phyloP scores from a whole-genome alignment of 2,888 invertebrate genomes.

The Dynastes grantii region DNA sequence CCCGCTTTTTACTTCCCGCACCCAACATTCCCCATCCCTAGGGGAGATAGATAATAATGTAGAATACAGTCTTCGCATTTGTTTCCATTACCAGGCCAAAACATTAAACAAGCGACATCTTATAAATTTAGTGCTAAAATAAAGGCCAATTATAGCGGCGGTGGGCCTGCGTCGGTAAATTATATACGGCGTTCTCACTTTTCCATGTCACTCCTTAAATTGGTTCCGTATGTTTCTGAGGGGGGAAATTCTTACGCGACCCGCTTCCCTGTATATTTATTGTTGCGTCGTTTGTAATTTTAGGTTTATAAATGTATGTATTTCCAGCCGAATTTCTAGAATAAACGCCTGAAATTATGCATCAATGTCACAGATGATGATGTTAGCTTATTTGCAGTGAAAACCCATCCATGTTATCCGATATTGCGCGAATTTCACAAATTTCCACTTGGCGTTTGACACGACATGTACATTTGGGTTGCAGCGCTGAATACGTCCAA shows the following conservation, averaged over 20 bases:
- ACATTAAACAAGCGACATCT: conserved; percentile 58
- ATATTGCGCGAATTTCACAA: neutral
- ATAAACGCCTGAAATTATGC: neutral
- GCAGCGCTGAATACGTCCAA: no score
- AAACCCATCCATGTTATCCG: neutral
- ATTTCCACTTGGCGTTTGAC: no score
- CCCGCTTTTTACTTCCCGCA: conserved; percentile 13
- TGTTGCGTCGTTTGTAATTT: conserved; percentile 35
- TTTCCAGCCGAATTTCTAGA: neutral
- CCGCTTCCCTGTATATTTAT: conserved; percentile 24
- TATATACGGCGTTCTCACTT: conserved; percentile 49
- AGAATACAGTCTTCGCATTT: conserved; percentile 54
- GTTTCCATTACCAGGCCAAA: conserved; percentile 59
- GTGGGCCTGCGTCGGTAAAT: conserved; percentile 48
- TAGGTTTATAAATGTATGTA: conserved; percentile 13
- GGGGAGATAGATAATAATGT: conserved; percentile 44
- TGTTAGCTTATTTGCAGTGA: neutral
- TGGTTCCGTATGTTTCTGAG: conserved; percentile 34
- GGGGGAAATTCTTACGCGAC: neutral
- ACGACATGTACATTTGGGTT: no score
- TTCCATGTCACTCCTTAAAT: conserved; percentile 49
- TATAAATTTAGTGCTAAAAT: conserved; percentile 57
- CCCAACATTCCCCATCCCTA: neutral
- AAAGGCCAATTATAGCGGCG: conserved; percentile 55
- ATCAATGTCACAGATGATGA: neutral